Base-by-base conservation (phyloP, 53 echinoderm and acorn worm species). In the Apostichopus leukothele region DNA sequence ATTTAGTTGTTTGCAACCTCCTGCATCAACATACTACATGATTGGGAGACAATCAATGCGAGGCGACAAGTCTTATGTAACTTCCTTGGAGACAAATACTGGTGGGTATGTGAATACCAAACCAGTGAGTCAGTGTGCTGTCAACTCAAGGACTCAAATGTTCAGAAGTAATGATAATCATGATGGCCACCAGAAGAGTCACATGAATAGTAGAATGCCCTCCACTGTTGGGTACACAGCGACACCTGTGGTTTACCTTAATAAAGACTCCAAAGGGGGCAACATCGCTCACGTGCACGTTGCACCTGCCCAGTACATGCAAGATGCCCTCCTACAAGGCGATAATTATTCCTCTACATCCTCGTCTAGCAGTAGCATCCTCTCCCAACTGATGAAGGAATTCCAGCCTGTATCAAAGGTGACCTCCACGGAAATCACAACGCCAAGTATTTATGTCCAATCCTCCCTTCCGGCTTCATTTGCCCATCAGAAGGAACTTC, bases 211-310 rank as follows among this genome's bases (percentile, higher is more conserved):
- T 22, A 50, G 27, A n/a, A 7, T 66, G 4, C 66, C 71, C 20
- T 81, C 59, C 19, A 81, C 54, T 5, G 55, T 57, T 22, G 81
- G 52, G 51, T 81, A 81, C 23, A 81, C 55, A 7, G 51, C 85
- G 13, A 85, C 85, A 12, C 85, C 85, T 50, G 85, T 85, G 85
- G 85, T 85, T 59, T 85, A 85, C 85, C 85, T 85, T 63, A 85
- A 85, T 67, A 85, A 85, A 67, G 85, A 85, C 61, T 66, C 85
- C 6, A 85, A 85, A 67, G 85, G 85, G 23, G 85, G 85, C 12
- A 85, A 85, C 67, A 85, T 85, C 21, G 85, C 85, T 13, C 85
- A 85, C 50, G 85, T 85, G 25, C 85, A 85, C 50, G 85, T 85
- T 16, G 67, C 85, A 18, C 85, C 85, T 21, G 85, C 85, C 5